Conservation (phyloP, 2,888 invertebrate genomes). For the Heterodera filipjevi region DNA sequence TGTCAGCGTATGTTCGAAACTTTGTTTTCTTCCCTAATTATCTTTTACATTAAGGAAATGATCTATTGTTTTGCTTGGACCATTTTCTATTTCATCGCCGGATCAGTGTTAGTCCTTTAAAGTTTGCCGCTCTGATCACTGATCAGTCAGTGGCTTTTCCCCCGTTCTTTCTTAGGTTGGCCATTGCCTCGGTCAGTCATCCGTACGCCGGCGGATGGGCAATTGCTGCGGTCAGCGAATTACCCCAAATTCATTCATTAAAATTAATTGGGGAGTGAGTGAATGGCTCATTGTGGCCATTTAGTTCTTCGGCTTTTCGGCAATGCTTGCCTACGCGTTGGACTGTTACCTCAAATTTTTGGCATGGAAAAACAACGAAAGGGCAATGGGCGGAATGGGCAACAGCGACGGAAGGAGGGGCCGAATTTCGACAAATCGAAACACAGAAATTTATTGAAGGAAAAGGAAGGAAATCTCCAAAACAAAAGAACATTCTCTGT, state of each 20-base stretch:
- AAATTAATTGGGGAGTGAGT: neutral
- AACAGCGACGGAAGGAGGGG: neutral
- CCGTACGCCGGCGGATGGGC: constrained; percentile 69
- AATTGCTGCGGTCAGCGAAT: constrained; percentile 76
- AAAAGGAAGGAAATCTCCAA: neutral
- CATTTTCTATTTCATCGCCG: constrained; percentile 77
- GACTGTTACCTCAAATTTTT: constrained; percentile 81
- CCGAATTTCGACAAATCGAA: constrained; percentile 1
- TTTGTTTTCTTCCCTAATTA: neutral
- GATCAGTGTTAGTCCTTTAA: constrained; percentile 71
- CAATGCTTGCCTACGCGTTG: constrained; percentile 78
- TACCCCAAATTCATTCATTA: no score
- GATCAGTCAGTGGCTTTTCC: neutral
- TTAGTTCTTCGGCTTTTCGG: constrained; percentile 84
- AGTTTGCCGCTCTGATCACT: constrained; percentile 68
- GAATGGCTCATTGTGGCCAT: no score
- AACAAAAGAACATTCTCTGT: neutral
- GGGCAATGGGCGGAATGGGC: constrained; percentile 44
- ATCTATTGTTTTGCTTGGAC: constrained; percentile 78
- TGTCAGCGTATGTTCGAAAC: constrained; percentile 72
- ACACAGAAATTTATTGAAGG: neutral
- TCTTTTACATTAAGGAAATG: constrained; percentile 71
- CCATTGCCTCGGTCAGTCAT: constrained; percentile 55
- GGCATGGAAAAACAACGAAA: constrained; percentile 68
- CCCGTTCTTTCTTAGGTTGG: constrained; percentile 70